Percentiles rank a stretch among this genome's conserved stretches.
Conservation (phyloP, 2,797 vertebrate genomes). For the Rhinella marina region DNA sequence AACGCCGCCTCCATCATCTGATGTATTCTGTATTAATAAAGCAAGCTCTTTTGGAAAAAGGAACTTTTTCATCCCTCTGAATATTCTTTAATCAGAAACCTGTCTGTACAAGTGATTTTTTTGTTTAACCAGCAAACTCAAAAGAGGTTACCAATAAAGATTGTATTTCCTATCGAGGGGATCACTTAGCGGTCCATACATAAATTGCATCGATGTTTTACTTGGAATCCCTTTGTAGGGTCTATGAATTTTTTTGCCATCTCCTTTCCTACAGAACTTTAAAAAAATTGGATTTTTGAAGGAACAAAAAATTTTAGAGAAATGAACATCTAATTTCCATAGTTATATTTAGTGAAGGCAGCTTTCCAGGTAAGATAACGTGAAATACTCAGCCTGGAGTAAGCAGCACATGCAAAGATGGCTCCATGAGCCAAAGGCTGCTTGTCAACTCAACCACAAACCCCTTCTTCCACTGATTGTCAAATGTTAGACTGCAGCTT, state of each 20-base stretch:
- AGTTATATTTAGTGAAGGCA: background rate
- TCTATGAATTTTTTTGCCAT: background rate
- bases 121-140: background rate
- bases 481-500: background rate
- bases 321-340: background rate
- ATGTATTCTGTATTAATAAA: conserved; percentile 49
- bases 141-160: background rate
- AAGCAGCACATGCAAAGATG: background rate
- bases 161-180: background rate
- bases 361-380: background rate
- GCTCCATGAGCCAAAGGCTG: background rate
- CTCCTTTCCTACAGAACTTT: background rate
- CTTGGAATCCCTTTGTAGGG: background rate
- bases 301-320: background rate
- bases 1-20: conserved; percentile 16
- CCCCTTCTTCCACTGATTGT: background rate
- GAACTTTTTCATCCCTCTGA: conserved; percentile 26
- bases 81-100: conserved; percentile 30
- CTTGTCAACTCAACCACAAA: background rate
- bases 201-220: no score
- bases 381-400: background rate
- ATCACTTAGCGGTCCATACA: no score
- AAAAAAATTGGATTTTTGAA: background rate
- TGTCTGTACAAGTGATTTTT: conserved; percentile 23
- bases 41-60: background rate